phyloP scores from a whole-genome alignment of 2,797 vertebrate species.

The Cynodonichthys magdalenae region DNA sequence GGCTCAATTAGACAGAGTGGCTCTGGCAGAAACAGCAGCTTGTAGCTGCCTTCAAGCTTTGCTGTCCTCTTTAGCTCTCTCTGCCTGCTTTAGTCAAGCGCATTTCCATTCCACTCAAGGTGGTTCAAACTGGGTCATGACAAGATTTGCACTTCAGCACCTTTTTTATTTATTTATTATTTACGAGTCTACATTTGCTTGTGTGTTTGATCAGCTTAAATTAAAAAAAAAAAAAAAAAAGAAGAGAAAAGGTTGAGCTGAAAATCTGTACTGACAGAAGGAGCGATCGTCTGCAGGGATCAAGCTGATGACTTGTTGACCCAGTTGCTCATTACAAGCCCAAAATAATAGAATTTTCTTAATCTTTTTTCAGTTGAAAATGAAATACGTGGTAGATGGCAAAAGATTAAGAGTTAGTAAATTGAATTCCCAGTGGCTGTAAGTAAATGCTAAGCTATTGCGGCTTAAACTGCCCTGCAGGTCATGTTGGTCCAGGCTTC shows the following conservation, averaged over 20 bases:
- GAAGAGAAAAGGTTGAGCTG: background rate
- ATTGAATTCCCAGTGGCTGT: conserved; percentile 18
- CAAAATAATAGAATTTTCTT: conserved; percentile 6
- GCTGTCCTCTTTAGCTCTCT: conserved; percentile 28
- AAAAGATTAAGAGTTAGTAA: conserved; percentile 19
- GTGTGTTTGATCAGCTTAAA: background rate
- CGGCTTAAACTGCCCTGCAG: conserved; percentile 23
- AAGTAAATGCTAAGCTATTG: conserved; percentile 24
- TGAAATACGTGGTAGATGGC: conserved; percentile 15
- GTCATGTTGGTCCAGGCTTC: conserved; percentile 22
- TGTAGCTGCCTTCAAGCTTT: conserved; percentile 33
- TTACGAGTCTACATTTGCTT: background rate
- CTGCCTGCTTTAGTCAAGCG: conserved; percentile 22
- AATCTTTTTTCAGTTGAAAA: conserved; percentile 10
- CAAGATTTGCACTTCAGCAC: conserved; percentile 8
- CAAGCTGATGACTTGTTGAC: conserved; percentile 17
- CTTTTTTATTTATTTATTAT: background rate
- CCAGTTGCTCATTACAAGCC: conserved; percentile 4
- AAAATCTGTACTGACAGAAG: background rate
- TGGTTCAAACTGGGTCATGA: conserved; percentile 23
- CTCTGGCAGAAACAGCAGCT: conserved; percentile 50
- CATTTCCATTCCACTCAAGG: conserved; percentile 16
- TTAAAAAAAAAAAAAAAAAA: no score
- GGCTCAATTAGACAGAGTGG: conserved; percentile 61
- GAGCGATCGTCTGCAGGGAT: background rate